Evolutionary conservation across 35 echinoderm and acorn worm species (phyloP).

Genomic region (Heliocidaris tuberculata): DNA sequence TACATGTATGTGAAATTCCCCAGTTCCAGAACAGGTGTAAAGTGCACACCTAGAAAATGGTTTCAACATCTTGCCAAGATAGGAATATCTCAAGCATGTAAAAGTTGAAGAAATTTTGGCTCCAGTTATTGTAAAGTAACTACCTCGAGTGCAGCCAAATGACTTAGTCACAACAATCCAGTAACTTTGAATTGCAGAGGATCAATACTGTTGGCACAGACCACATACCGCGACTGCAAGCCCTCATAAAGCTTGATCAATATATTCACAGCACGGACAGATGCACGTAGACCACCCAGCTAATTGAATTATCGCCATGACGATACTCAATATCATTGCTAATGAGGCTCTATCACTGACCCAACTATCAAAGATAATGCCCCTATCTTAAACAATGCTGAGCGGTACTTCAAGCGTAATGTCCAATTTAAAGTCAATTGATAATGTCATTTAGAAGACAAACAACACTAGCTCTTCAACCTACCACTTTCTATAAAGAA

Average conservation of each 20-base stretch:
- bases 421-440: not conserved
- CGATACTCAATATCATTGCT: not conserved
- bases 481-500: too few species aligned
- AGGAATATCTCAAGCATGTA: too few species aligned
- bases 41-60: too few species aligned
- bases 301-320: slow-evolving; percentile 34
- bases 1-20: not conserved
- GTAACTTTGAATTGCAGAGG: not conserved
- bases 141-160: not conserved
- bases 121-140: too few species aligned
- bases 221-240: not conserved
- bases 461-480: not conserved
- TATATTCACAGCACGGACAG: slow-evolving; percentile 2
- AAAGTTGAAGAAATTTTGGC: too few species aligned
- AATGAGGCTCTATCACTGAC: not conserved
- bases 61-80: too few species aligned
- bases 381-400: not conserved
- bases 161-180: not conserved
- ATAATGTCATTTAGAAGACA: not conserved
- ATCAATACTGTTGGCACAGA: not conserved
- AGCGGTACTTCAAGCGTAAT: not conserved
- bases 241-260: not conserved
- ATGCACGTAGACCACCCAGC: not conserved
- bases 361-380: not conserved
- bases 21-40: not conserved